Conservation (phyloP, 2,113 vertebrate genomes). For the Progne subis region DNA sequence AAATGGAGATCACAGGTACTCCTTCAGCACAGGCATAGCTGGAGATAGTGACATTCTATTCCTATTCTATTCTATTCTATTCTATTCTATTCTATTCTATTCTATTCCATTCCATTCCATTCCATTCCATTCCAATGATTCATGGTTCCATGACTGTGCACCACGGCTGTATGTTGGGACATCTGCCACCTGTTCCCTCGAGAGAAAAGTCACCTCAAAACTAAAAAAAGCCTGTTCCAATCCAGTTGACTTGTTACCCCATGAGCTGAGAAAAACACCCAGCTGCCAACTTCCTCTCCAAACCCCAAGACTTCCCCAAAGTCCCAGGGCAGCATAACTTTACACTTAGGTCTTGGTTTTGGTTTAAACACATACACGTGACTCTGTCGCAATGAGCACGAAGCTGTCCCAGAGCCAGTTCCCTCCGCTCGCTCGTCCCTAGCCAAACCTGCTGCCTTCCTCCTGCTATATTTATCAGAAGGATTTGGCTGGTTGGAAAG, state of each 20-base stretch:
- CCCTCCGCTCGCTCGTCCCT: accelerated
- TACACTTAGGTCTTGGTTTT: not conserved
- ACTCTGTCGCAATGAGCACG: not conserved
- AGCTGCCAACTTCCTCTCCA: not conserved
- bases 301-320: not conserved
- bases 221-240: not conserved
- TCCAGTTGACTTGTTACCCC: not conserved
- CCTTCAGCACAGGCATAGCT: not conserved
- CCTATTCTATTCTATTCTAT: not conserved
- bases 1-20: not conserved
- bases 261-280: not conserved
- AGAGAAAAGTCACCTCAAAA: not conserved
- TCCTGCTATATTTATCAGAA: conserved; percentile 17
- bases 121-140: not conserved
- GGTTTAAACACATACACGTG: not conserved
- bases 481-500: not conserved
- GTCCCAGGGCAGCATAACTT: not conserved
- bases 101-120: not conserved
- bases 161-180: not conserved
- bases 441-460: not conserved
- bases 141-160: not conserved
- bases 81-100: not conserved
- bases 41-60: not conserved
- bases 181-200: not conserved
- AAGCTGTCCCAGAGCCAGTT: not conserved